phyloP scores from a whole-genome alignment of 2,797 vertebrate species.

The Lagocephalus sceleratus region DNA sequence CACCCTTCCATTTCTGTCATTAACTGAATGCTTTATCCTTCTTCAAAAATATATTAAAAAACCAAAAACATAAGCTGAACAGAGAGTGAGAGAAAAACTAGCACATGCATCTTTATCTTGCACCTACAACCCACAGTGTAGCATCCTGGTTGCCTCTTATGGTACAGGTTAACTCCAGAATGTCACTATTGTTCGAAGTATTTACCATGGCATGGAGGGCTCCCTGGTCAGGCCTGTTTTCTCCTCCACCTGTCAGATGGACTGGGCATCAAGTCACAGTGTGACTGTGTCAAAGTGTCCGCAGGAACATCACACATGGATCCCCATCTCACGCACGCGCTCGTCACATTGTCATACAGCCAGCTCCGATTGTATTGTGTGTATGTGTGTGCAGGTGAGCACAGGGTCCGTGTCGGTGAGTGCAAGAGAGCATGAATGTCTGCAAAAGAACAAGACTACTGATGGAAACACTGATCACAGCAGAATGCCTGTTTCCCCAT shows the following conservation, averaged over 20 bases:
- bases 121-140: slow-evolving; percentile 4
- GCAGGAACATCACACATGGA: slow-evolving; percentile 34
- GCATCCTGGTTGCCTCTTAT: background rate
- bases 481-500: slow-evolving; percentile 60
- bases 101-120: slow-evolving; percentile 10
- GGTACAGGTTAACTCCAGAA: slow-evolving; percentile 10
- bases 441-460: slow-evolving; percentile 44
- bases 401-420: slow-evolving; percentile 22
- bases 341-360: slow-evolving; percentile 38
- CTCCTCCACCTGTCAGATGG: slow-evolving; percentile 53
- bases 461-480: slow-evolving; percentile 66
- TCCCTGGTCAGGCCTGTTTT: slow-evolving; percentile 47
- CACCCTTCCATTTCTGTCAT: background rate
- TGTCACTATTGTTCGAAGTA: slow-evolving; percentile 34
- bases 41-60: no score
- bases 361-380: slow-evolving; percentile 17
- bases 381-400: slow-evolving; percentile 9
- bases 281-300: slow-evolving; percentile 31
- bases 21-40: no score
- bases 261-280: slow-evolving; percentile 47
- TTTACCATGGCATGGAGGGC: slow-evolving; percentile 73
- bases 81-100: background rate
- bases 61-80: no score
- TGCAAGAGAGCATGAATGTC: slow-evolving; percentile 32
- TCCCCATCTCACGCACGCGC: slow-evolving; percentile 50